These are phyloP conservation scores for Formicarius rufipectus DNA, from an alignment of 2,113 vertebrate species.

Conservation along the genomic window DNA sequence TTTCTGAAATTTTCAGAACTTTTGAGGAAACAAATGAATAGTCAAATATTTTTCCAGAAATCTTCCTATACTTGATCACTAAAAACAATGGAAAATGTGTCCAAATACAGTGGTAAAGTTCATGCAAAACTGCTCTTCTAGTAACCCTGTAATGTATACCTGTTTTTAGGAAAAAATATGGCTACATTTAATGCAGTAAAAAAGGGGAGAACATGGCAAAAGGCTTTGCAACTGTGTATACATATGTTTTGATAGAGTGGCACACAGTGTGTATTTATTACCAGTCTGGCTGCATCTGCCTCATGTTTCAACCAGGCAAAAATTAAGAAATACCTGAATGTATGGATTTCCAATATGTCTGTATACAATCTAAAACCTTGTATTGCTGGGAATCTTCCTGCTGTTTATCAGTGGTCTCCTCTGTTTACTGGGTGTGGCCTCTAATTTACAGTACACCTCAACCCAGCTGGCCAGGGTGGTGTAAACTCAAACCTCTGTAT, in stretches of 20 bases:
- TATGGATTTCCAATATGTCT: neutral
- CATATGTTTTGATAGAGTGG: neutral
- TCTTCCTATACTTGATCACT: neutral
- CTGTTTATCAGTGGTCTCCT: neutral
- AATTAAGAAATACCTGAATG: neutral
- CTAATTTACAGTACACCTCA: neutral
- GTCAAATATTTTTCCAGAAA: neutral
- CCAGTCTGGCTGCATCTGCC: neutral
- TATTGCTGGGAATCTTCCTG: neutral
- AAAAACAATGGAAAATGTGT: neutral
- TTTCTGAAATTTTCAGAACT: neutral
- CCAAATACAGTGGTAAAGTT: neutral
- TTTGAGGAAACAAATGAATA: neutral
- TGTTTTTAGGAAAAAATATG: neutral
- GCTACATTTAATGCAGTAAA: neutral
- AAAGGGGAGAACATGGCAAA: neutral
- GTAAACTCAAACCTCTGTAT: neutral
- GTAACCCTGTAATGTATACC: neutral
- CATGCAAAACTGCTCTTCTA: neutral
- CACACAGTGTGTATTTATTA: neutral
- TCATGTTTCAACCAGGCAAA: neutral
- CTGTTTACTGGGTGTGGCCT: neutral
- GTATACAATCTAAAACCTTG: accelerated
- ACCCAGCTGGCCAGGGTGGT: neutral
- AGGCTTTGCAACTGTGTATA: neutral